Conservation (phyloP, 2,888 invertebrate genomes). For the Caenorhabditis afra region DNA sequence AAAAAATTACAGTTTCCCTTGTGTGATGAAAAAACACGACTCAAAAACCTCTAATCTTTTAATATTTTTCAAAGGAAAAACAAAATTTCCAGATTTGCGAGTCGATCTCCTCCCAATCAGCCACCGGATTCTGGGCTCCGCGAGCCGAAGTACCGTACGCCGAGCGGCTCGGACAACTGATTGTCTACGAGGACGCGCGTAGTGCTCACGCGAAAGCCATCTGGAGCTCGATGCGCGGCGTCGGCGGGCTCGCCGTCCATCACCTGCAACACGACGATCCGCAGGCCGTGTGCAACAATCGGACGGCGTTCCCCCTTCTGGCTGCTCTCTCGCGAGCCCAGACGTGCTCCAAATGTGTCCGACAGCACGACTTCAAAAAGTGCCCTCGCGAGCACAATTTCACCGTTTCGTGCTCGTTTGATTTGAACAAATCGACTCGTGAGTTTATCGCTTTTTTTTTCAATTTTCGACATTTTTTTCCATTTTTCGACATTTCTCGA, state of each 20-base stretch:
- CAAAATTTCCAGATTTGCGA: neutral
- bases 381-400: slow-evolving; percentile 35
- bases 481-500: no score
- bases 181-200: slow-evolving; percentile 37
- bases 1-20: no score
- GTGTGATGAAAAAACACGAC: no score
- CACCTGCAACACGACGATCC: slow-evolving; percentile 55
- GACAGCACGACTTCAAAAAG: slow-evolving; percentile 50
- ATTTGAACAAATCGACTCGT: slow-evolving; percentile 41
- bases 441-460: slow-evolving; percentile 29
- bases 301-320: slow-evolving; percentile 46
- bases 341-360: slow-evolving; percentile 33
- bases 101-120: slow-evolving; percentile 5
- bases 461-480: no score
- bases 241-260: slow-evolving; percentile 51
- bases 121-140: slow-evolving; percentile 26
- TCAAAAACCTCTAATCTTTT: no score
- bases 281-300: slow-evolving; percentile 45
- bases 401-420: slow-evolving; percentile 44
- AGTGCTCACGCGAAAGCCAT: slow-evolving; percentile 47
- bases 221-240: slow-evolving; percentile 51
- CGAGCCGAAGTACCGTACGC: slow-evolving; percentile 41
- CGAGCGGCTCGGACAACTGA: slow-evolving; percentile 39
- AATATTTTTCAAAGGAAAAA: no score
- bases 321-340: slow-evolving; percentile 25